Percentiles rank a stretch among this genome's conserved stretches.
Evolutionary conservation across 2,797 vertebrate species (phyloP).

Genomic region (Rhadinocentrus ornatus): DNA sequence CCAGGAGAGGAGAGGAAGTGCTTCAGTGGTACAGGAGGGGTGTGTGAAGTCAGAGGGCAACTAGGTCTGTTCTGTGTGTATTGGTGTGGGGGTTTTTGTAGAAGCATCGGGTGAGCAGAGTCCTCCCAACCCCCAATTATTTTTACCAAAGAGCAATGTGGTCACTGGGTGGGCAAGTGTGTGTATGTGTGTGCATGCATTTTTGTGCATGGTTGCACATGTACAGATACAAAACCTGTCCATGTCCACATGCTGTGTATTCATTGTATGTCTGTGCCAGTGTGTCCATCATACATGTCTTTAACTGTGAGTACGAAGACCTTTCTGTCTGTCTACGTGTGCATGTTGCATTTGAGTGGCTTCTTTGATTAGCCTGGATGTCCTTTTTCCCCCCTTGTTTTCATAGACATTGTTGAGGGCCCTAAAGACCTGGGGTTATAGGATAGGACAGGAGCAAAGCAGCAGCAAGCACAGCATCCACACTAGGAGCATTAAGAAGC

Average conservation of each 20-base stretch:
- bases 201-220: constrained; percentile 34
- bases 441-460: constrained; percentile 72
- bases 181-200: constrained; percentile 15
- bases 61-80: constrained; percentile 34
- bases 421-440: constrained; percentile 72
- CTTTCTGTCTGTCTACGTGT: constrained; percentile 54
- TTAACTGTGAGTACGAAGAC: constrained; percentile 35
- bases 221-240: constrained; percentile 27
- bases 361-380: constrained; percentile 82
- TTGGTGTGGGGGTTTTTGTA: constrained; percentile 15
- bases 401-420: constrained; percentile 81
- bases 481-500: constrained; percentile 76
- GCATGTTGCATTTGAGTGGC: constrained; percentile 80
- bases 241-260: constrained; percentile 24
- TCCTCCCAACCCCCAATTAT: constrained; percentile 40
- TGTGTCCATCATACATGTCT: constrained; percentile 29
- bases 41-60: constrained; percentile 62
- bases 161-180: constrained; percentile 19
- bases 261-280: constrained; percentile 28
- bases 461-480: constrained; percentile 68
- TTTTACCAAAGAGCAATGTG: constrained; percentile 44
- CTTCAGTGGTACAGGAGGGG: constrained; percentile 47
- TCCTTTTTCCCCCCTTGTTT: constrained; percentile 44
- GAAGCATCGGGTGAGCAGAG: constrained; percentile 31
- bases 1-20: constrained; percentile 50